Percentiles rank a stretch among this genome's conserved stretches.
These are phyloP conservation scores for Acanthacorydalis orientalis DNA, from an alignment of 2,888 invertebrate genomes.

Conservation along the genomic window DNA sequence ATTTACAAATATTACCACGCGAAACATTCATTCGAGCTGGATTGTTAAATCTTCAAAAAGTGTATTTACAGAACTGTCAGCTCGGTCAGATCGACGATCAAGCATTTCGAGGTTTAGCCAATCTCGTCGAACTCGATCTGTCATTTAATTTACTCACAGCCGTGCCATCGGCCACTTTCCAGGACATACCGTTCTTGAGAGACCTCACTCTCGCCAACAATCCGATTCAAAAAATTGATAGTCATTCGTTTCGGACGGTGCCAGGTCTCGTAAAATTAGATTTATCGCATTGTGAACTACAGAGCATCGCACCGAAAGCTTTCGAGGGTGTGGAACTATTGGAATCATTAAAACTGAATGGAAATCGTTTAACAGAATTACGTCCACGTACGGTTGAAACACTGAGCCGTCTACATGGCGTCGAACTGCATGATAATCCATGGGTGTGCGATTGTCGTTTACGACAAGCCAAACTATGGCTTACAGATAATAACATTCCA, in stretches of 20 bases:
- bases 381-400: constrained; percentile 57
- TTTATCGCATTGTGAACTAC: constrained; percentile 65
- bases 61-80: constrained; percentile 68
- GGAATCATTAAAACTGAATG: constrained; percentile 64
- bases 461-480: constrained; percentile 66
- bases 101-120: constrained; percentile 73
- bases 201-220: constrained; percentile 68
- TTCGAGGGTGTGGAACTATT: constrained; percentile 62
- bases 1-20: constrained; percentile 64
- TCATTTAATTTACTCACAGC: constrained; percentile 67
- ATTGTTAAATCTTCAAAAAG: constrained; percentile 70
- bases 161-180: constrained; percentile 65
- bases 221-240: constrained; percentile 63
- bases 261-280: constrained; percentile 68
- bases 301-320: constrained; percentile 56
- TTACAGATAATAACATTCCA: constrained; percentile 58
- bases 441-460: constrained; percentile 81
- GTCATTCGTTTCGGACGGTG: constrained; percentile 55
- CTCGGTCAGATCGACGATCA: constrained; percentile 72
- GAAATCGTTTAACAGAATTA: constrained; percentile 60
- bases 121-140: constrained; percentile 77
- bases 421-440: constrained; percentile 73
- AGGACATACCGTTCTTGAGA: constrained; percentile 63
- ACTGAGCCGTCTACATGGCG: constrained; percentile 54
- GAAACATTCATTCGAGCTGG: constrained; percentile 70